phyloP scores from a whole-genome alignment of 2,888 invertebrate species.

The Biston stratarius region DNA sequence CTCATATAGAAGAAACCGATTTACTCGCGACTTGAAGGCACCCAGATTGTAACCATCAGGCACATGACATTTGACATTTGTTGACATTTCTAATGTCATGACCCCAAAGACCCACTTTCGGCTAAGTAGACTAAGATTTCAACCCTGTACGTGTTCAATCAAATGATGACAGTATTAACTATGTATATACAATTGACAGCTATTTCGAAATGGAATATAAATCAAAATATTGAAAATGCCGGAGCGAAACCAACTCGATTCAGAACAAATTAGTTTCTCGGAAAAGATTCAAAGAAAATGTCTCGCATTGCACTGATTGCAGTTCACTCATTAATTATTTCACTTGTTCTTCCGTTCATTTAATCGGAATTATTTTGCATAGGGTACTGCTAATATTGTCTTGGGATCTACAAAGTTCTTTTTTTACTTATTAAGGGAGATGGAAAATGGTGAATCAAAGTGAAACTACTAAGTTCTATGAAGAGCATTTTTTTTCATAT shows the following conservation, averaged over 20 bases:
- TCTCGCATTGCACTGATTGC: conserved; percentile 50
- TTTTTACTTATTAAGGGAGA: background rate
- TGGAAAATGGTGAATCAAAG: no score
- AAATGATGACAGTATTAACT: no score
- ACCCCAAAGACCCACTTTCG: no score
- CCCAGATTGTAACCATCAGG: no score
- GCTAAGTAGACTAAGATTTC: no score
- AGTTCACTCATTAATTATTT: conserved; percentile 51
- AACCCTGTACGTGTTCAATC: no score
- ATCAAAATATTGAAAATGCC: conserved; percentile 2
- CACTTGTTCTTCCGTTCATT: conserved; percentile 48
- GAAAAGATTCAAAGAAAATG: conserved; percentile 30
- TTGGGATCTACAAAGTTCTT: background rate
- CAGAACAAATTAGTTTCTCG: conserved; percentile 42
- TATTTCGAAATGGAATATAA: conserved; percentile 6
- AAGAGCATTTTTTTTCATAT: no score
- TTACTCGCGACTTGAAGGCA: no score
- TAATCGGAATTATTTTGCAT: conserved; percentile 29
- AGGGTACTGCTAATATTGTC: conserved; percentile 24
- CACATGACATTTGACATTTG: no score
- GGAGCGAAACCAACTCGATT: conserved; percentile 27
- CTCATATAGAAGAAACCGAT: no score
- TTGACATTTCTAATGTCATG: no score
- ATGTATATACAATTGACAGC: background rate
- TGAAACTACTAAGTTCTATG: no score